phyloP scores from a whole-genome alignment of 2,888 invertebrate genomes.

The Drosophila prolongata region DNA sequence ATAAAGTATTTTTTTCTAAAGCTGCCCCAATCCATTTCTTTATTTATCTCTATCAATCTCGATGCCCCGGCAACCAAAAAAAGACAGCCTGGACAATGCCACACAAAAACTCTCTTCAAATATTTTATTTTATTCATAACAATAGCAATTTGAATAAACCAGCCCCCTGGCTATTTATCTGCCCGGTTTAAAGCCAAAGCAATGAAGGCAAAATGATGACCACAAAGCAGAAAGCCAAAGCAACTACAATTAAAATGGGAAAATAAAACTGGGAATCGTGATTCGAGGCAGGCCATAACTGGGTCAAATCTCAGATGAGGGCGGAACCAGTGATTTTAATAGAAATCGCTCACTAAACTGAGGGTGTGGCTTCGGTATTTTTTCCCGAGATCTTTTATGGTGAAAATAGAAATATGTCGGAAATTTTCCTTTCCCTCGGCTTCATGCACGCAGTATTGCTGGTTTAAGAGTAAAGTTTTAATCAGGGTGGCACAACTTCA shows the following conservation, averaged over 20 bases:
- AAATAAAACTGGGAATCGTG: slow-evolving; percentile 54
- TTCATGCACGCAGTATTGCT: slow-evolving; percentile 43
- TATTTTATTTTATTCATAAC: slow-evolving; percentile 47
- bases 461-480: slow-evolving; percentile 69
- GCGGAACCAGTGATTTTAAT: slow-evolving; percentile 41
- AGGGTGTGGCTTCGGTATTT: slow-evolving; percentile 17
- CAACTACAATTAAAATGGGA: slow-evolving; percentile 33
- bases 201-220: slow-evolving; percentile 17
- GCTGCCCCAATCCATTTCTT: slow-evolving; percentile 1
- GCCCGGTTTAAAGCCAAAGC: slow-evolving; percentile 34
- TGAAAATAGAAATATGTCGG: slow-evolving; percentile 36
- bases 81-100: slow-evolving; percentile 8
- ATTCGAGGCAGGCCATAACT: slow-evolving; percentile 52
- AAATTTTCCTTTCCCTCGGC: slow-evolving; percentile 16
- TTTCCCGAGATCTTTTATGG: slow-evolving; percentile 22
- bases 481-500: slow-evolving; percentile 62
- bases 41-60: slow-evolving; percentile 23
- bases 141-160: slow-evolving; percentile 39
- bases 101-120: slow-evolving; percentile 39
- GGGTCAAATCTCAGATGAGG: slow-evolving; percentile 63
- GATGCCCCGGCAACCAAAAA: slow-evolving; percentile 3
- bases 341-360: slow-evolving; percentile 28
- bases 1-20: neutral
- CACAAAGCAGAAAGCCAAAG: slow-evolving; percentile 45
- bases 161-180: slow-evolving; percentile 54